Base-by-base conservation (phyloP, 2,888 invertebrate species). In the Protodeltote pygarga region DNA sequence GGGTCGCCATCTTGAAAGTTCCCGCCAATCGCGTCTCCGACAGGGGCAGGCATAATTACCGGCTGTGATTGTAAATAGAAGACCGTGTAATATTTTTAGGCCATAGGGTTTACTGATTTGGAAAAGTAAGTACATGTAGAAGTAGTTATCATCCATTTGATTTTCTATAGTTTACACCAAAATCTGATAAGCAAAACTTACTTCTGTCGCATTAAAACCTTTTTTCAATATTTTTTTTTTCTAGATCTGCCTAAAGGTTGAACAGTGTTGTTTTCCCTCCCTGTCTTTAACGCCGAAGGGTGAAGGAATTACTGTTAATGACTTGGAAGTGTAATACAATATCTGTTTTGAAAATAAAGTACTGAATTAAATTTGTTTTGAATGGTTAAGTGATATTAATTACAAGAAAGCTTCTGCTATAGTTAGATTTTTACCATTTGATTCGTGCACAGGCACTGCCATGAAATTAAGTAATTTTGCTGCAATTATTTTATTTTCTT, bases 1-100 rank as follows among this genome's bases (percentile, higher is more conserved):
- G 82, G 89, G 89, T 89, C 85, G 86, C 90, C 89, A 89, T 89
- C 87, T 88, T 87, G 85, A 71, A 60, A 81, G 77, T 81, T 84
- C 85, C 80, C 87, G 85, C 87, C 88, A 88, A 85, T 88, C 83
- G 77, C 77, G 78, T 77, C 82, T 82, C 84, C 85, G 89, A 84
- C 87, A 85, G 79, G 85, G 73, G 66, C 76, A 77, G 74, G 81
- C 83, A 79, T 83, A 83, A 90, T 89, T 87, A 87, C 85, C 75
- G 57, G 51, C 53, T 58, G 50, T 58, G 61, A 61, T 66, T 51
- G 48, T 53, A 40, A 53, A 60, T 60, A 25, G 39, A 52, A 13
- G 15, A 51, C 11, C 13, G 35, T 42, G 46, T 33, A 45, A 48
- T 55, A 49, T 45, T 58, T 65, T 64, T 24, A 27, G 27, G 38